phyloP scores from a whole-genome alignment of 1,140 invertebrate genomes.

The Drosophila erecta region DNA sequence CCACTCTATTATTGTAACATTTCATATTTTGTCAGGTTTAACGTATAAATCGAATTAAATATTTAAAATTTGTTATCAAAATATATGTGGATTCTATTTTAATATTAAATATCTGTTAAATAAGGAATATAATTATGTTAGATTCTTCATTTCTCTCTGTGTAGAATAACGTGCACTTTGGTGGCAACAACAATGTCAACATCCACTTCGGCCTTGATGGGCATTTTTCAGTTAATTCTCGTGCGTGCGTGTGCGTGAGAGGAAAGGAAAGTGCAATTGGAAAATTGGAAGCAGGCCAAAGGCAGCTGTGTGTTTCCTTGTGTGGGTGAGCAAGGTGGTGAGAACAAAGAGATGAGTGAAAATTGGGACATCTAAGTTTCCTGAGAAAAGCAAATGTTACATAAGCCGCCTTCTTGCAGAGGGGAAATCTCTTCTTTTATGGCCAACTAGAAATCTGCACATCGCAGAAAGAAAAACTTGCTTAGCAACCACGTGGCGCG shows the following conservation, averaged over 20 bases:
- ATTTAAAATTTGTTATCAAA: too few species aligned
- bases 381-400: conserved; percentile 43
- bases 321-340: conserved; percentile 16
- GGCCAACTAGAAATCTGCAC: conserved; percentile 1
- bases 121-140: not conserved
- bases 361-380: conserved; percentile 30
- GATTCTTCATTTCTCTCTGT: not conserved
- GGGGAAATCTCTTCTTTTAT: not conserved
- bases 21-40: too few species aligned
- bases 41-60: not conserved
- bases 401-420: conserved; percentile 53
- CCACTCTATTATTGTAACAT: too few species aligned
- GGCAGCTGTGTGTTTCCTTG: conserved; percentile 7
- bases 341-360: conserved; percentile 35
- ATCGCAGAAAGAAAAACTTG: conserved; percentile 33
- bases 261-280: conserved; percentile 63
- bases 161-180: conserved; percentile 1
- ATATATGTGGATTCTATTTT: too few species aligned
- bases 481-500: conserved; percentile 69
- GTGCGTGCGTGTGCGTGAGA: conserved; percentile 31
- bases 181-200: conserved; percentile 63
- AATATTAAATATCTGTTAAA: too few species aligned
- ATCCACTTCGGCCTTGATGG: conserved; percentile 40
- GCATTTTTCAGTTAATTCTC: conserved; percentile 22
- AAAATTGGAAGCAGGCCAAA: conserved; percentile 69